Evolutionary conservation across 2,888 invertebrate genomes (phyloP), one percentile per base, ranked within the genome.

Genomic region (Morinoia aosen): DNA sequence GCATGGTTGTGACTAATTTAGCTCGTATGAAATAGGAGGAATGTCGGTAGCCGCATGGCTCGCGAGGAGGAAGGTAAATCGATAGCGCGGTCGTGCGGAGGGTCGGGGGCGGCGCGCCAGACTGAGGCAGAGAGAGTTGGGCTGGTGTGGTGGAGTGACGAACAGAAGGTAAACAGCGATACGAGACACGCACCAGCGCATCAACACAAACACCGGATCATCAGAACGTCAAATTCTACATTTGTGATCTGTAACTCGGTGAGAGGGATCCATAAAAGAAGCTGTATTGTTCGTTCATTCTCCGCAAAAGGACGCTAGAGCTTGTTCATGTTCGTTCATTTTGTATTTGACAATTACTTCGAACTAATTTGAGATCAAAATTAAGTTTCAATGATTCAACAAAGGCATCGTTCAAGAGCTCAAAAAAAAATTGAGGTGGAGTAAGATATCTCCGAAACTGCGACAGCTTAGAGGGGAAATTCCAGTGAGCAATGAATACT

Each of bases 71-170:
- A 93, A 57, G 93, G 48, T 56, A 58, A 88, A 57, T 58, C 40
- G 95, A 58, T 88, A 90, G 88, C 39, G 88, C 14, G 95, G n/a
- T 48, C n/a, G 95, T 25, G 76, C 33, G 56, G 56, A 76, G 94
- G 93, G 95, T 76, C 76, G 33, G 76, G 76, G 76, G 76, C 10
- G 56, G 40, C 48, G 8, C 33, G 25, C 76, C 76, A 76, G 76
- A 76, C 48, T 11, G 88, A 39, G 58, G 58, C 19, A 64, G 76
- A 64, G 64, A 64, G 39, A 48, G 95, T 40, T 48, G 39, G 95
- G 58, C 40, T 57, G 64, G 56, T 40, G 91, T 58, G 76, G 57
- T 56, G 95, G 40, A 76, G 57, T 76, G 95, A 40, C 33, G 76
- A 88, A 40, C 56, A 58, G 57, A 39, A 57, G 56, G 40, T 56